Base-by-base conservation (phyloP, 2,888 invertebrate species). In the Ormyrus thymus region DNA sequence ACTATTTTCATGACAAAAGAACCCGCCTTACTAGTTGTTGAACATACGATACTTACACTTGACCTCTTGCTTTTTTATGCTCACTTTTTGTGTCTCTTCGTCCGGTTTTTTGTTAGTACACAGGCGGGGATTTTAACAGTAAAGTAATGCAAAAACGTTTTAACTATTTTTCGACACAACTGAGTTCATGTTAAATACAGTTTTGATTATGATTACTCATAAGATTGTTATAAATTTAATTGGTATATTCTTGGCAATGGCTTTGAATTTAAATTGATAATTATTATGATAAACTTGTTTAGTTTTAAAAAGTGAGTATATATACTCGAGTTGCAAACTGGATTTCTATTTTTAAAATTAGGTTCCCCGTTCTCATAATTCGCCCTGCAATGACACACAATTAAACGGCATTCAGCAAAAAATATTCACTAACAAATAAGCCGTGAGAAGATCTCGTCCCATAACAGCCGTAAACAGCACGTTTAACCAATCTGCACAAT, bases 1-100 rank as follows among this genome's bases (percentile, higher is more conserved):
- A 50, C 66, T 66, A 84, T 84, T 84, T 83, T 82, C 81, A 84
- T 83, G 79, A 83, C 82, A 84, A 84, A 82, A 79, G 66, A 69
- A 66, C 51, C 51, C 58, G 53, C 56, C 66, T 62, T 29, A 46
- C 53, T 45, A 10, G 10, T 66, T 29, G 48, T 55, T 46, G 46
- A 48, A 64, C 64, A 50, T 45, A 51, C 11, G 45, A 46, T n/a
- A n/a, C 45, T 76, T 73, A 73, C 48, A 69, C 64, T 73, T 73
- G 76, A 80, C 73, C 79, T 73, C 29, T 75, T 15, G 46, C 29
- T 65, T 70, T n/a, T 61, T 55, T 55, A 11, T 46, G 53, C 53
- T 77, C 50, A 51, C 45, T 53, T 59, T 69, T 45, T 50, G 3
- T 29, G 29, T 29, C 29, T 29, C 3, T 51, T 50, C 29, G 56